Conservation (phyloP, 2,113 vertebrate genomes). For the Danionella cerebrum region DNA sequence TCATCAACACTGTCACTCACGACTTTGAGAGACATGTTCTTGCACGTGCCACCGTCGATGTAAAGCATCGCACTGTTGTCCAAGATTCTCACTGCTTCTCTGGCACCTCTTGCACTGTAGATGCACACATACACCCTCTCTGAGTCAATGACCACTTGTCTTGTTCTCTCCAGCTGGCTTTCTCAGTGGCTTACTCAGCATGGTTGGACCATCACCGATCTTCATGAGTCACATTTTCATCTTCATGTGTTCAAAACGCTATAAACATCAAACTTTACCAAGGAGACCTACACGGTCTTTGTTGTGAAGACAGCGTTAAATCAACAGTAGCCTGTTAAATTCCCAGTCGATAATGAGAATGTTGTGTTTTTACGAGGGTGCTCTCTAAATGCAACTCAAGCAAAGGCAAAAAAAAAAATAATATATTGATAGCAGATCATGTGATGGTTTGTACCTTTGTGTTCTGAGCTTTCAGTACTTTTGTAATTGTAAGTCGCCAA, state of each 20-base stretch:
- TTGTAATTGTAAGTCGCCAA: too few relatives aligned
- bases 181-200: constrained; percentile 55
- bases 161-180: constrained; percentile 59
- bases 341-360: too few relatives aligned
- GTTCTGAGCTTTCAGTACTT: too few relatives aligned
- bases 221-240: constrained; percentile 54
- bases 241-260: constrained; percentile 20
- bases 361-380: too few relatives aligned
- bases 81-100: constrained; percentile 7
- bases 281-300: too few relatives aligned
- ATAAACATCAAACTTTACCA: constrained; percentile 8
- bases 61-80: not conserved
- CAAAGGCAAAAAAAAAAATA: too few relatives aligned
- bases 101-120: constrained; percentile 13
- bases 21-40: not conserved
- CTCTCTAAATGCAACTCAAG: too few relatives aligned
- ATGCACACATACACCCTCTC: constrained; percentile 29
- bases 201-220: constrained; percentile 48
- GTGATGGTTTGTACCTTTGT: too few relatives aligned
- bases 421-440: too few relatives aligned
- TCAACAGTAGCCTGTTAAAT: too few relatives aligned
- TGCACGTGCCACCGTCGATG: not conserved
- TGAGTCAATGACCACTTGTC: constrained; percentile 70
- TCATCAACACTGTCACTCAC: too few relatives aligned
- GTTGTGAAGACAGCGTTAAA: too few relatives aligned